phyloP scores from a whole-genome alignment of 2,888 invertebrate species.

The Lutraria lutraria region DNA sequence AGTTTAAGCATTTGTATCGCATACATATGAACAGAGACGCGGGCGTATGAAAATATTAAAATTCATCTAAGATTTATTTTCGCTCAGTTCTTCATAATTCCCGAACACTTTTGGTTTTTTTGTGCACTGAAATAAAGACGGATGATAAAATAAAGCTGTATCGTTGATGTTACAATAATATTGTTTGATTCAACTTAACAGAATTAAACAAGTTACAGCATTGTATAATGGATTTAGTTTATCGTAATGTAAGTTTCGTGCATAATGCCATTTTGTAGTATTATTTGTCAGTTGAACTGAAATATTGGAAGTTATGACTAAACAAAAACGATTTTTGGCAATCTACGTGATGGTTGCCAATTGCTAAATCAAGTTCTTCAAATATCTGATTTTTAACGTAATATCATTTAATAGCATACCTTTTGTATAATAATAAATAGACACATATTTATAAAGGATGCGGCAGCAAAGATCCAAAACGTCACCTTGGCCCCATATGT shows the following conservation, averaged over 20 bases:
- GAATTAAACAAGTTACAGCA: too few relatives aligned
- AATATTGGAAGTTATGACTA: too few relatives aligned
- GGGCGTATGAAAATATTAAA: background rate
- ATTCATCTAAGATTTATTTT: constrained; percentile 6
- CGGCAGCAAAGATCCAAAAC: constrained; percentile 72
- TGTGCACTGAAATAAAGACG: constrained; percentile 48
- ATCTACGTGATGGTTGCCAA: too few relatives aligned
- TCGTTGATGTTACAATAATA: too few relatives aligned
- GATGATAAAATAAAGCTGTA: background rate
- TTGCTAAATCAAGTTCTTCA: too few relatives aligned
- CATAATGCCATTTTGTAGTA: too few relatives aligned
- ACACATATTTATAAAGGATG: constrained; percentile 63
- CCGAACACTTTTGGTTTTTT: constrained; percentile 56
- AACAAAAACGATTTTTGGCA: too few relatives aligned
- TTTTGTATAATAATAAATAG: constrained; percentile 68
- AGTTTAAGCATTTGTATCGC: background rate
- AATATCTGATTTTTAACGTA: too few relatives aligned
- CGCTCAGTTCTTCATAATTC: constrained; percentile 59
- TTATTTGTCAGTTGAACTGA: too few relatives aligned
- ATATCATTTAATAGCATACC: constrained; percentile 42
- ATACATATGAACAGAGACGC: background rate
- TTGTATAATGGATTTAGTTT: too few relatives aligned
- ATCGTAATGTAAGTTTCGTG: too few relatives aligned
- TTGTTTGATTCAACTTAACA: too few relatives aligned
- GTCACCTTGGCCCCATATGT: constrained; percentile 66